phyloP scores from a whole-genome alignment of 2,113 vertebrate species.

The Dendrocopos noguchii region DNA sequence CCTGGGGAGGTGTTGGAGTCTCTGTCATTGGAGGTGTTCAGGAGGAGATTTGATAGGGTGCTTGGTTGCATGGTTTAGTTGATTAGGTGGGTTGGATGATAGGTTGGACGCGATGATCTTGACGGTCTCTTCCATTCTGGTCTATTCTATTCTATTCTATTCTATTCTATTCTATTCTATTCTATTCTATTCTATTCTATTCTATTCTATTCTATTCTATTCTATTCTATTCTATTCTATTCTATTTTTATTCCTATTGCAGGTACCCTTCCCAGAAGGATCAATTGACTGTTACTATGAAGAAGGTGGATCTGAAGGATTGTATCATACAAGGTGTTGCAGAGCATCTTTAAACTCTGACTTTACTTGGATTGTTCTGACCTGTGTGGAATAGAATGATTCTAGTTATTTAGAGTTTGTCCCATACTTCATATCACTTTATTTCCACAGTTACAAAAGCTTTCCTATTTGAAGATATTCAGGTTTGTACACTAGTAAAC shows the following conservation, averaged over 20 bases:
- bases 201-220: too few relatives aligned
- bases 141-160: too few relatives aligned
- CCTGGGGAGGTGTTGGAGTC: too few relatives aligned
- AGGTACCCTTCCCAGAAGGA: background rate
- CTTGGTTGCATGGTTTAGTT: too few relatives aligned
- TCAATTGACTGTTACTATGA: background rate
- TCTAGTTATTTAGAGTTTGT: background rate
- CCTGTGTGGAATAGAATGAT: background rate
- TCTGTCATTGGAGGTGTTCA: too few relatives aligned
- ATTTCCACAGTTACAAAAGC: background rate
- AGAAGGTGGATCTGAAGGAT: background rate
- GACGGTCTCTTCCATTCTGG: too few relatives aligned
- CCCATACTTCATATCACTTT: background rate
- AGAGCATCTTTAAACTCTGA: background rate
- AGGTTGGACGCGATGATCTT: too few relatives aligned
- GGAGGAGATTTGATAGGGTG: too few relatives aligned
- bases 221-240: too few relatives aligned
- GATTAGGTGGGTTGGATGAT: too few relatives aligned
- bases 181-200: too few relatives aligned
- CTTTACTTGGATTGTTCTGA: background rate
- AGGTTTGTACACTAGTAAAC: background rate
- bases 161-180: too few relatives aligned
- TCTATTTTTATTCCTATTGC: background rate
- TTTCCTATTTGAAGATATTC: background rate
- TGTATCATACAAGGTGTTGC: background rate